phyloP scores from a whole-genome alignment of 2,113 vertebrate species.

The Castor canadensis region DNA sequence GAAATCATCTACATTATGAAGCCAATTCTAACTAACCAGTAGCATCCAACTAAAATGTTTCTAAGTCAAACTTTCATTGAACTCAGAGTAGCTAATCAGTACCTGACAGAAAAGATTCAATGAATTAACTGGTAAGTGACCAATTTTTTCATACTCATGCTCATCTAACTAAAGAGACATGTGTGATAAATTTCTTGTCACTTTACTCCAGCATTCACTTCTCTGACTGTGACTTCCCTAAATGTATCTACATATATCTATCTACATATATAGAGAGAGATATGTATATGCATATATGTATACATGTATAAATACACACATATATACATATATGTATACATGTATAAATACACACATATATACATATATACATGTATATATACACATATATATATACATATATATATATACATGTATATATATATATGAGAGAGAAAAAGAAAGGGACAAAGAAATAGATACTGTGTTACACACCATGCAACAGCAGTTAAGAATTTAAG shows the following conservation, averaged over 20 bases:
- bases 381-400: too few relatives aligned
- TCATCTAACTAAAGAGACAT: background rate
- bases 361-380: too few relatives aligned
- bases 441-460: background rate
- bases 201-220: background rate
- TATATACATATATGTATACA: too few relatives aligned
- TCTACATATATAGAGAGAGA: too few relatives aligned
- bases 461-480: background rate
- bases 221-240: background rate
- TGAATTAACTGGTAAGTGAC: background rate
- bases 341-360: background rate
- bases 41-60: conserved; percentile 27
- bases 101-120: background rate
- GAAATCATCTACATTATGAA: conserved; percentile 3
- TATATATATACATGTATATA: background rate
- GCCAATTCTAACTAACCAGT: background rate
- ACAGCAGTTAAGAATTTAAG: background rate
- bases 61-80: conserved; percentile 54
- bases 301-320: background rate
- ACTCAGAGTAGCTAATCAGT: background rate
- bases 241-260: too few relatives aligned
- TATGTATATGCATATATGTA: background rate
- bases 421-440: too few relatives aligned
- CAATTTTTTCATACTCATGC: background rate
- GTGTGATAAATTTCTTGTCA: background rate